These are phyloP conservation scores for Epicauta chinensis DNA, from an alignment of 1,140 invertebrate genomes.

Conservation along the genomic window DNA sequence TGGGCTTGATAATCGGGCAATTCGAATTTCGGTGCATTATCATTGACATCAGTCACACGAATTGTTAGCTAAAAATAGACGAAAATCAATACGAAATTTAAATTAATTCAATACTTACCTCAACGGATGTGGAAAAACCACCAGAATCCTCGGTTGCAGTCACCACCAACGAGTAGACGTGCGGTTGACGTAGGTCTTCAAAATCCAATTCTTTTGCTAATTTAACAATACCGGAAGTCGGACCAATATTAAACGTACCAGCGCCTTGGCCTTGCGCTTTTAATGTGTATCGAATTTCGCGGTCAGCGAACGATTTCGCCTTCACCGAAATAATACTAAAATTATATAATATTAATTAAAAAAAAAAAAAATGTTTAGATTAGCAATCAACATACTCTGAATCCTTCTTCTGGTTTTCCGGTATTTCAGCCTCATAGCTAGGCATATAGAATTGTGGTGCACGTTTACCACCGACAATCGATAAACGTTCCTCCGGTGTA, in stretches of 20 bases:
- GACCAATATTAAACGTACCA: conserved; percentile 91
- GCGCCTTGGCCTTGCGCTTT: conserved; percentile 91
- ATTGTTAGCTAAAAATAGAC: conserved; percentile 69
- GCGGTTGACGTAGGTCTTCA: conserved; percentile 86
- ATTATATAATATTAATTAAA: conserved; percentile 34
- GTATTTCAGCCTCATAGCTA: conserved; percentile 88
- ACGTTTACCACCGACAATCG: conserved; percentile 88
- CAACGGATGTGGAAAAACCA: conserved; percentile 90
- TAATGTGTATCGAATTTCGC: conserved; percentile 88
- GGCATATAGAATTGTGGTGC: conserved; percentile 92
- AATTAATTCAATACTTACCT: conserved; percentile 53
- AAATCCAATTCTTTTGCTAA: conserved; percentile 92
- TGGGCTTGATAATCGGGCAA: conserved; percentile 92
- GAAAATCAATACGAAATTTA: not conserved
- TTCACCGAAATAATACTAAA: conserved; percentile 91
- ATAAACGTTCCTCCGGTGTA: conserved; percentile 83
- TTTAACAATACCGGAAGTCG: conserved; percentile 89
- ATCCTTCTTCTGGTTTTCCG: conserved; percentile 93
- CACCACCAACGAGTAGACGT: conserved; percentile 85
- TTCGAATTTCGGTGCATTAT: conserved; percentile 91
- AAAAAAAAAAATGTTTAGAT: not conserved
- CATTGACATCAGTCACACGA: conserved; percentile 89
- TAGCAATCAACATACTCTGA: conserved; percentile 87
- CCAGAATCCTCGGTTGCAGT: conserved; percentile 94
- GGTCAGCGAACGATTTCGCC: conserved; percentile 92